A percentile compares a stretch with the other conserved stretches of the same genome.
Conservation (phyloP, 2,888 invertebrate genomes). For the Drosophila buzzatii region DNA sequence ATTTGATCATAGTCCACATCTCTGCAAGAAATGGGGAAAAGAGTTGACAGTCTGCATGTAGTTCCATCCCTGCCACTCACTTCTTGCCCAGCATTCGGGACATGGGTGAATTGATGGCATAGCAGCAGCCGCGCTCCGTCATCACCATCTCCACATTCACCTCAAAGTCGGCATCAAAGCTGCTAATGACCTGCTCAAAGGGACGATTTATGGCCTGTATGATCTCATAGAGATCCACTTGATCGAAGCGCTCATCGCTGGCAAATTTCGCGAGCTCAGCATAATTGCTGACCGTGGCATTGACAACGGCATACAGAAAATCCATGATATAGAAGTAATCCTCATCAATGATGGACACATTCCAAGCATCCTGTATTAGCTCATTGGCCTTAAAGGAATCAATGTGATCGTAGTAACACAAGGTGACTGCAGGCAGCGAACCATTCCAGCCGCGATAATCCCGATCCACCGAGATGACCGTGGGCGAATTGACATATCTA, state of each 20-base stretch:
- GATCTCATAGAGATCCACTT: conserved; percentile 85
- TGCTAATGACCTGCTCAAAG: conserved; percentile 78
- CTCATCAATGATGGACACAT: conserved; percentile 83
- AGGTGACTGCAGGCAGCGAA: conserved; percentile 82
- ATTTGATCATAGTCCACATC: conserved; percentile 51
- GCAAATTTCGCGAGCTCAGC: conserved; percentile 83
- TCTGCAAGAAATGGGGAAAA: conserved; percentile 36
- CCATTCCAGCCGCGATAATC: conserved; percentile 84
- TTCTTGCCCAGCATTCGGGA: conserved; percentile 68
- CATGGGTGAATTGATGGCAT: conserved; percentile 87
- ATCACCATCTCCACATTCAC: conserved; percentile 85
- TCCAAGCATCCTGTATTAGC: conserved; percentile 84
- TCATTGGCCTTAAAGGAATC: conserved; percentile 81
- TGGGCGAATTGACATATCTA: conserved; percentile 81
- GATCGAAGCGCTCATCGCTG: conserved; percentile 84
- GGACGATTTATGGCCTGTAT: conserved; percentile 72
- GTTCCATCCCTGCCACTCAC: conserved; percentile 48
- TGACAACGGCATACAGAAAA: conserved; percentile 85
- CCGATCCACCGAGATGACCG: conserved; percentile 84
- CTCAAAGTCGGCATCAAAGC: conserved; percentile 70
- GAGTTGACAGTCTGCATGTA: no score
- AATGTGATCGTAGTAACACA: conserved; percentile 83
- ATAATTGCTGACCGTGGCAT: conserved; percentile 85
- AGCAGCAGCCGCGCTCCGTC: conserved; percentile 89
- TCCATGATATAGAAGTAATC: conserved; percentile 86